Evolutionary conservation across 2,797 vertebrate genomes (phyloP).

Genomic region (Sternotherus odoratus): DNA sequence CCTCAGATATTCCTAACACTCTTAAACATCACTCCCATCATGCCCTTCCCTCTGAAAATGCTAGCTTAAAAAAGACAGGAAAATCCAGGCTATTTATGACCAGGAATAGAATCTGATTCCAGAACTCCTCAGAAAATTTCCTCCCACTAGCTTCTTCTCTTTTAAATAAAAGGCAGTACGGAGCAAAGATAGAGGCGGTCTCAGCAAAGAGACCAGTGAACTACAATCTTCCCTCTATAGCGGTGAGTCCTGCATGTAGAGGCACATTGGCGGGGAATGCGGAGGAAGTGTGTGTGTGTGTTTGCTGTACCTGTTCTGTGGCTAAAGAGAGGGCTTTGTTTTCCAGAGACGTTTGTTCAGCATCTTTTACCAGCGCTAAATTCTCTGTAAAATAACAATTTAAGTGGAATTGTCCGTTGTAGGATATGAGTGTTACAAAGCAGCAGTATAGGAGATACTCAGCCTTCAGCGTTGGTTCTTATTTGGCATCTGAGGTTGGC

Average conservation of each 20-base stretch:
- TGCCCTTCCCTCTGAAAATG: not conserved
- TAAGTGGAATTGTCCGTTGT: not conserved
- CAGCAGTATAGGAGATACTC: not conserved
- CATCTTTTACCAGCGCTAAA: not conserved
- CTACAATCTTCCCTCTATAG: not conserved
- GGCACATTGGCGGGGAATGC: not conserved
- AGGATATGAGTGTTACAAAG: rapidly evolving
- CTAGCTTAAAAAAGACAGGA: not conserved
- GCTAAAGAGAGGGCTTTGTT: not conserved
- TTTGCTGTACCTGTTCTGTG: not conserved
- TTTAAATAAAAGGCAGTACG: not conserved
- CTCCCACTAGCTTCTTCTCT: not conserved
- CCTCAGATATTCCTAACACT: not conserved
- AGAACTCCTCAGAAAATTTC: not conserved
- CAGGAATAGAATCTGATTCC: not conserved
- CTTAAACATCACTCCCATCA: not conserved
- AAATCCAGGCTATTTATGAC: not conserved
- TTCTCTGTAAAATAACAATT: not conserved
- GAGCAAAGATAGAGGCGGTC: not conserved
- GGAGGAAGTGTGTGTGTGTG: not conserved
- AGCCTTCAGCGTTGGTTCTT: not conserved
- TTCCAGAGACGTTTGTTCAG: not conserved
- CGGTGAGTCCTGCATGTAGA: not conserved
- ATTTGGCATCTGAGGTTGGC: not conserved
- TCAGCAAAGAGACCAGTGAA: not conserved